These are phyloP conservation scores for Siniperca knerii DNA, from an alignment of 2,113 vertebrate genomes.

Conservation along the genomic window DNA sequence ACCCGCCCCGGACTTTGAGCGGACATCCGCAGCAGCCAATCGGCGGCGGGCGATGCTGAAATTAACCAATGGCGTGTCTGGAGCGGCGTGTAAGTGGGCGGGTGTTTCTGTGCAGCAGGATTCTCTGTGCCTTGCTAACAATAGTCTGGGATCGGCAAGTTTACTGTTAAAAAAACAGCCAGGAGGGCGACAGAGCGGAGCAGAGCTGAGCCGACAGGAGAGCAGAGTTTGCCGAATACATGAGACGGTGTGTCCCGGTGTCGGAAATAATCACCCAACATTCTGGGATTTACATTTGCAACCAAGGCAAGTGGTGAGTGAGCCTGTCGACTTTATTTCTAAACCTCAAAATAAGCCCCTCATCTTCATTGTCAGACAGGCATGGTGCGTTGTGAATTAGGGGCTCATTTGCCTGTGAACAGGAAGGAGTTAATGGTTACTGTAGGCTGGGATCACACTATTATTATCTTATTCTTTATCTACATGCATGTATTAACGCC, in stretches of 20 bases:
- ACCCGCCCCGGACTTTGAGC: slow-evolving; percentile 48
- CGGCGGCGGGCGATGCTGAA: neutral
- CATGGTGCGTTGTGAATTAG: slow-evolving; percentile 41
- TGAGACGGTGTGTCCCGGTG: slow-evolving; percentile 51
- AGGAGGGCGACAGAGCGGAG: slow-evolving; percentile 50
- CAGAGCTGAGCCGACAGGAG: slow-evolving; percentile 33
- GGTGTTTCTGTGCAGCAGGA: slow-evolving; percentile 74
- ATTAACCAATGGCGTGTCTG: slow-evolving; percentile 55
- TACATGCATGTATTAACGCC: neutral
- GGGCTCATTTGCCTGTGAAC: slow-evolving; percentile 35
- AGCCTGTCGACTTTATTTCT: slow-evolving; percentile 31
- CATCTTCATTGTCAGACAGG: slow-evolving; percentile 26
- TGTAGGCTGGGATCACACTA: slow-evolving; percentile 41
- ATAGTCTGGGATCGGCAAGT: slow-evolving; percentile 78
- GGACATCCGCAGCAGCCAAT: slow-evolving; percentile 64
- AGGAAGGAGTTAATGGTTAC: slow-evolving; percentile 52
- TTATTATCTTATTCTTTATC: slow-evolving; percentile 25
- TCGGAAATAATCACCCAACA: slow-evolving; percentile 33
- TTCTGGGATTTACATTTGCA: slow-evolving; percentile 26
- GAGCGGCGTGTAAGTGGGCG: slow-evolving; percentile 56
- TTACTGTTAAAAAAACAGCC: slow-evolving; percentile 62
- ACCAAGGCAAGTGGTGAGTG: slow-evolving; percentile 59
- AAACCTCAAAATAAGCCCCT: neutral
- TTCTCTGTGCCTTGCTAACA: slow-evolving; percentile 76
- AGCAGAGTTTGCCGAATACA: slow-evolving; percentile 49